Conservation (phyloP, 2,797 vertebrate genomes). For the Tolypeutes matacus region DNA sequence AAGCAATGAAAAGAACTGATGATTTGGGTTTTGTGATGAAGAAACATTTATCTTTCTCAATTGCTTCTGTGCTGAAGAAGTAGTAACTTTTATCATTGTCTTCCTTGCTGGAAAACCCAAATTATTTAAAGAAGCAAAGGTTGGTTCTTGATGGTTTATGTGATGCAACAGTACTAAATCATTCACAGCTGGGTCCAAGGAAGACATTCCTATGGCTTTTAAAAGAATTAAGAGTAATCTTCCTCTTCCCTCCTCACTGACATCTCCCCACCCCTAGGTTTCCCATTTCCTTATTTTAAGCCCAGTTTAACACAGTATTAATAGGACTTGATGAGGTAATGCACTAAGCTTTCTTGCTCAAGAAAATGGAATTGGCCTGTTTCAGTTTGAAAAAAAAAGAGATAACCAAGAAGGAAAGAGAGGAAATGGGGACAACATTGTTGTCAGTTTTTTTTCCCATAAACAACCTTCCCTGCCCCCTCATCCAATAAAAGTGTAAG, state of each 20-base stretch:
- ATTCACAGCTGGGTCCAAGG: background rate
- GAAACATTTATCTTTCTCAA: conserved; percentile 56
- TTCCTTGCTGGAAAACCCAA: conserved; percentile 52
- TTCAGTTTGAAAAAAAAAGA: background rate
- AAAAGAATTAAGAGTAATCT: background rate
- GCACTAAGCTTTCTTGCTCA: conserved; percentile 43
- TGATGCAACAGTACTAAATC: conserved; percentile 12
- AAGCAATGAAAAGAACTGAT: conserved; percentile 54
- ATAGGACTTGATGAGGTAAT: conserved; percentile 52
- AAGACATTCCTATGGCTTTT: background rate
- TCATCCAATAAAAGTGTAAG: conserved; percentile 8
- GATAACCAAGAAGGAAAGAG: background rate
- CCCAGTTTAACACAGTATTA: conserved; percentile 45
- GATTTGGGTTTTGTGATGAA: background rate
- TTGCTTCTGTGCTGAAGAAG: conserved; percentile 17
- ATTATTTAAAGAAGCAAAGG: conserved; percentile 25
- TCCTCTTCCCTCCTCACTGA: background rate
- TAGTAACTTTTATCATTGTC: conserved; percentile 29
- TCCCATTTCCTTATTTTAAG: conserved; percentile 51
- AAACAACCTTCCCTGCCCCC: background rate
- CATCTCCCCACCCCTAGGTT: background rate
- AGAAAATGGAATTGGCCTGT: conserved; percentile 57
- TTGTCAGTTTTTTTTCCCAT: background rate
- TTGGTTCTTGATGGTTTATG: conserved; percentile 47
- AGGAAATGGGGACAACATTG: background rate